Conservation (phyloP, 2,113 vertebrate genomes). For the Danionella cerebrum region DNA sequence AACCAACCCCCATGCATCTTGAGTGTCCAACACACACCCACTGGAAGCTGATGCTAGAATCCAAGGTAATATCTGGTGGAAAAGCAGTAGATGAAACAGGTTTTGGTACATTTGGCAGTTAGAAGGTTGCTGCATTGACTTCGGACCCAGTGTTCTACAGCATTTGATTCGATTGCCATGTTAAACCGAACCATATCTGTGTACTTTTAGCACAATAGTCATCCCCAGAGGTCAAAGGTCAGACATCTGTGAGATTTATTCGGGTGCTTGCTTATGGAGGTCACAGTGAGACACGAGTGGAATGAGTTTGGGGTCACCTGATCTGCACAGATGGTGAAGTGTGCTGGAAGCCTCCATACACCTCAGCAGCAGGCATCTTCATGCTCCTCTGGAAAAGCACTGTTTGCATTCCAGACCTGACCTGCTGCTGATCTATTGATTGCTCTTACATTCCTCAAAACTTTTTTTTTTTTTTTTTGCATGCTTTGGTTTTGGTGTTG, state of each 20-base stretch:
- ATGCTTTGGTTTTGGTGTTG: not conserved
- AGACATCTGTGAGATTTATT: not conserved
- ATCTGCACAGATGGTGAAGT: not conserved
- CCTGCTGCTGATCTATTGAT: not conserved
- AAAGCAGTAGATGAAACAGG: too few species aligned
- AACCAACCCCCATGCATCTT: too few species aligned
- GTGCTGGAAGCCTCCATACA: not conserved
- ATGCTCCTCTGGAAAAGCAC: not conserved
- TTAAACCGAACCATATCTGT: too few species aligned
- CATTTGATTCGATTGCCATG: too few species aligned
- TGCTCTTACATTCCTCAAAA: not conserved
- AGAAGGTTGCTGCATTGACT: too few species aligned
- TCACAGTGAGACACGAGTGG: not conserved
- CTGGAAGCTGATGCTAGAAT: too few species aligned
- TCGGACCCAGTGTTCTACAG: too few species aligned
- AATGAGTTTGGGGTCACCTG: not conserved
- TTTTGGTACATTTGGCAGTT: too few species aligned
- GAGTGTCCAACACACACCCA: too few species aligned
- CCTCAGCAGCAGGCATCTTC: conserved; percentile 8
- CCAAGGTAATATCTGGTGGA: too few species aligned
- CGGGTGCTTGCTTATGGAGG: not conserved
- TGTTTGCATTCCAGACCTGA: conserved; percentile 22
- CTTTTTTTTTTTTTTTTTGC: not conserved
- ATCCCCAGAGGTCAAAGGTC: not conserved
- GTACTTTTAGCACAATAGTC: not conserved